Base-by-base conservation (phyloP, 1,140 invertebrate species). In the Caerostris extrusa region DNA sequence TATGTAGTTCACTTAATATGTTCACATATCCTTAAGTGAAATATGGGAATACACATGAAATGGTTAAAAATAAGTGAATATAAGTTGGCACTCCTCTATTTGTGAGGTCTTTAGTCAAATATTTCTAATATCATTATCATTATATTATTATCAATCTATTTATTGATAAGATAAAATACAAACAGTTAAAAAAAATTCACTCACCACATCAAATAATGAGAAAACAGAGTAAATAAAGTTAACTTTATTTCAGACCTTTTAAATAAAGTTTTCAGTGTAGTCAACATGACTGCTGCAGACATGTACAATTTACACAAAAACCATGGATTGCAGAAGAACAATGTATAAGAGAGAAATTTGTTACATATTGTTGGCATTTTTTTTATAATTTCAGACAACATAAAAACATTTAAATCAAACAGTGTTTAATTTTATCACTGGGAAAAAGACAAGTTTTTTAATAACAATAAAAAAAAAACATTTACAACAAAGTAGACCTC, bases 241-340 rank as follows among this genome's bases (percentile, higher is more conserved):
- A 92, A 92, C 58, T 92, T 92, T 92, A 85, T 85, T 92, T 92
- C 81, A 92, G 90, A 92, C 81, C 90, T 85, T 85, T 92, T 85
- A 83, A 92, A 92, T 92, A 92, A 92, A 92, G 81, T 85, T 83
- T 92, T 92, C 90, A 85, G n/a, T 53, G 60, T 85, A 90, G 69
- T 56, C 77, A 81, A 19, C 60, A 34, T 60, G 90, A 92, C 61
- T 67, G 17, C 58, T 85, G 83, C 61, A 69, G 67, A 90, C 88
- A 90, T 6, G 69, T 19, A 61, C 58, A 58, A 61, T 87, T 90
- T 64, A 71, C 88, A 90, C 64, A 90, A 90, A 89, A 88, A 61
- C 86, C 53, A 90, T 55, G 7, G 67, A 69, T 53, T 64, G 64
- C 34, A 53, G 53, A 87, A 90, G 64, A 56, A 71, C 88, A 67